Percentiles rank a stretch among this genome's conserved stretches.
Conservation (phyloP, 2,888 invertebrate species). For the Salpingus planirostris region DNA sequence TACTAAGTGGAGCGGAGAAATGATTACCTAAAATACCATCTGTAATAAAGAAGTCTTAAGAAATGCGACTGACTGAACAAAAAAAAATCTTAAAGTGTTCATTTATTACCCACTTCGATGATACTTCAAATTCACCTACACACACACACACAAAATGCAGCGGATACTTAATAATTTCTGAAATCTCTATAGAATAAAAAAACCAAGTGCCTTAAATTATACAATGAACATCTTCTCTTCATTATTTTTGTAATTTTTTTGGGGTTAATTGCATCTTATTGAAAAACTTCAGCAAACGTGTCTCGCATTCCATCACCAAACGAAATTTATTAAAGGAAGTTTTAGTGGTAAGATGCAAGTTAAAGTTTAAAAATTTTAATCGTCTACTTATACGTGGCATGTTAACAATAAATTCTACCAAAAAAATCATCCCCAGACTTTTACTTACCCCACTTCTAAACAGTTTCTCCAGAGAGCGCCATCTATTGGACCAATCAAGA, state of each 20-base stretch:
- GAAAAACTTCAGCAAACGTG: slow-evolving; percentile 27
- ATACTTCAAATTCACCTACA: slow-evolving; percentile 4
- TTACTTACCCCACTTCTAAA: too few relatives aligned
- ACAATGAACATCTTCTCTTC: too few relatives aligned
- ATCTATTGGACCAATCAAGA: too few relatives aligned
- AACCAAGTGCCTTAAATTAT: slow-evolving; percentile 34
- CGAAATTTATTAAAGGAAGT: slow-evolving; percentile 1
- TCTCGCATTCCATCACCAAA: slow-evolving; percentile 37
- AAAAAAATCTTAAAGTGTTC: slow-evolving; percentile 25
- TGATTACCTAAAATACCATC: slow-evolving; percentile 12
- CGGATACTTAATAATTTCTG: too few relatives aligned
- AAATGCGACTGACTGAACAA: slow-evolving; percentile 28
- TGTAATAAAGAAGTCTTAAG: too few relatives aligned
- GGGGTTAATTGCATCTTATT: slow-evolving; percentile 10
- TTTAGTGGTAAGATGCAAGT: slow-evolving; percentile 7
- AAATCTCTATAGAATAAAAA: too few relatives aligned
- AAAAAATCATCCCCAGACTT: too few relatives aligned
- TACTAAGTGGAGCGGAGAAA: slow-evolving; percentile 30
- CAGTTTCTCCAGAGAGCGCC: too few relatives aligned
- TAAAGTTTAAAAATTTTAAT: slow-evolving; percentile 6
- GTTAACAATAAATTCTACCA: slow-evolving; percentile 14
- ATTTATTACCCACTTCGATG: slow-evolving; percentile 19
- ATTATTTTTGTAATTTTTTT: slow-evolving; percentile 21
- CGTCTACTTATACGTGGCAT: slow-evolving; percentile 14
- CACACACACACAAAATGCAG: too few relatives aligned